phyloP scores from a whole-genome alignment of 2,113 vertebrate genomes.

The Corythoichthys intestinalis region DNA sequence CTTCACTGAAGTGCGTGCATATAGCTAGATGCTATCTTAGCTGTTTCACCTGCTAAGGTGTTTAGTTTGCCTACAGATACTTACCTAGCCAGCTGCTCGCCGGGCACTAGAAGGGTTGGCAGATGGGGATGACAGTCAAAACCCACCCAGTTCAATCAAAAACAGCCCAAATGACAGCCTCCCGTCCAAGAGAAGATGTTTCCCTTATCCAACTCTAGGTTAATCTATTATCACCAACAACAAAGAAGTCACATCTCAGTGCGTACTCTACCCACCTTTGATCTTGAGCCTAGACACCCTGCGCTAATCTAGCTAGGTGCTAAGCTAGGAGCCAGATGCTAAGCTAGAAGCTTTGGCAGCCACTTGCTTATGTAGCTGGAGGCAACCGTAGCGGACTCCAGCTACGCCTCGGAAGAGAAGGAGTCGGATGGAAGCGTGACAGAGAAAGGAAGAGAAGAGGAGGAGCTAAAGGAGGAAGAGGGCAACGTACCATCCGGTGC shows the following conservation, averaged over 20 bases:
- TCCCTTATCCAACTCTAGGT: too few species aligned
- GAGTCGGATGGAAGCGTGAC: slow-evolving; percentile 51
- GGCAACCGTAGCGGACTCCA: neutral
- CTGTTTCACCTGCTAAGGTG: neutral
- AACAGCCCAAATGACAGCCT: too few species aligned
- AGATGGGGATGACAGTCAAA: too few species aligned
- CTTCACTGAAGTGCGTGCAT: too few species aligned
- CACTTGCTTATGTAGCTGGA: neutral
- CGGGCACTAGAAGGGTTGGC: too few species aligned
- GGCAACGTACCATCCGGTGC: slow-evolving; percentile 86
- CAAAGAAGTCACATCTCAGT: too few species aligned
- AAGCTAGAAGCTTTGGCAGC: neutral
- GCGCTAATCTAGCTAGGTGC: too few species aligned
- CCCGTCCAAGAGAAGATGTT: too few species aligned
- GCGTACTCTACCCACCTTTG: too few species aligned
- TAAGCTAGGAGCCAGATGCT: neutral
- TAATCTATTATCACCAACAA: too few species aligned
- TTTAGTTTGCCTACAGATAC: neutral
- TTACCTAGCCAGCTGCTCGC: neutral
- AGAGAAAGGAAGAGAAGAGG: slow-evolving; percentile 15
- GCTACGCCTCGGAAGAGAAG: neutral
- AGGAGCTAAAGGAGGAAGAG: slow-evolving; percentile 3
- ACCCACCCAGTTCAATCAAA: too few species aligned
- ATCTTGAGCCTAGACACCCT: too few species aligned
- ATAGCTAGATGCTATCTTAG: neutral